Evolutionary conservation across 53 echinoderm and acorn worm species (phyloP).

Genomic region (Stichopus horrens): DNA sequence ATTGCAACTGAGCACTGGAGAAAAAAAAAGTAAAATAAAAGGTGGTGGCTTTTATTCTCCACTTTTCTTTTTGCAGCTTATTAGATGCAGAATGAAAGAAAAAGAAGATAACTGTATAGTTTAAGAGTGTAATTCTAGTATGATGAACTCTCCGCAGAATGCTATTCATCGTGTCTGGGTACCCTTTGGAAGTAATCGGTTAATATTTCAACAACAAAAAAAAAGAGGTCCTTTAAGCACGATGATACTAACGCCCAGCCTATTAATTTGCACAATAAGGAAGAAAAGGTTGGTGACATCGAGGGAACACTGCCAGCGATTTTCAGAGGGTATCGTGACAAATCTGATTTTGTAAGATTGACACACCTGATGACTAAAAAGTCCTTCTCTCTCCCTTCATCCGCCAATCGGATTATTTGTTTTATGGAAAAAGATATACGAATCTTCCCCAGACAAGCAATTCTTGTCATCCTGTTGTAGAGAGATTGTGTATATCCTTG

Average conservation of each 20-base stretch:
- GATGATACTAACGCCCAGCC: too few species aligned
- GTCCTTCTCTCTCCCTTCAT: neutral
- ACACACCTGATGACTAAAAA: constrained; percentile 4
- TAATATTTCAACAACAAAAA: neutral
- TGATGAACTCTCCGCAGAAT: neutral
- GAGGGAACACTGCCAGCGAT: neutral
- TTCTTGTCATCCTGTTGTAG: neutral
- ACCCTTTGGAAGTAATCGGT: neutral
- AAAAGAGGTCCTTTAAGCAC: too few species aligned
- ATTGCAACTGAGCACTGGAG: neutral
- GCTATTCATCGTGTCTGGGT: neutral
- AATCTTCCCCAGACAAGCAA: neutral
- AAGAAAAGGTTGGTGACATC: neutral
- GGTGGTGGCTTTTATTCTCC: neutral
- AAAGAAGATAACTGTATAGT: neutral
- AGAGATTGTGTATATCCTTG: neutral
- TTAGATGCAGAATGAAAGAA: neutral
- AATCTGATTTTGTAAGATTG: constrained; percentile 24
- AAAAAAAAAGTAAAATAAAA: neutral
- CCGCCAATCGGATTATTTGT: neutral
- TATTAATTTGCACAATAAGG: neutral
- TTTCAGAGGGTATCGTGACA: neutral
- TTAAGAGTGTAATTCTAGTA: neutral
- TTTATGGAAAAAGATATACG: neutral
- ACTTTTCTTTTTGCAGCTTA: constrained; percentile 3